Evolutionary conservation across 2,113 vertebrate genomes (phyloP), one percentile per base, ranked within the genome.

Genomic region (Motacilla tschutschensis): DNA sequence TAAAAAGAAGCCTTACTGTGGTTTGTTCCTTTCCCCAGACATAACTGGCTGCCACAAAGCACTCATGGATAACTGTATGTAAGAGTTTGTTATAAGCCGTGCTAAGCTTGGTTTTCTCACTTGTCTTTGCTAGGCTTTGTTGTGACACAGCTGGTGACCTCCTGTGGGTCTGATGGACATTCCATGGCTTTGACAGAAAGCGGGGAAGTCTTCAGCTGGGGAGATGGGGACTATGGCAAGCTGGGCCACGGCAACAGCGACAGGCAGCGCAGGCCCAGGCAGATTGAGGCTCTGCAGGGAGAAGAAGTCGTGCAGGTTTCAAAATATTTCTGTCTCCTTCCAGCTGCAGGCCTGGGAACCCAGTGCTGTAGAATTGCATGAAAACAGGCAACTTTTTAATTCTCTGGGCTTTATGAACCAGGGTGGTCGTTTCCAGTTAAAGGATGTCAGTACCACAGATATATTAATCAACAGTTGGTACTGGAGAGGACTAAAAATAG

Each of bases 111-210:
- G 29, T 55, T 47, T 86, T 91, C 81, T 87, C 57, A 0, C 44
- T 64, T 57, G 65, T 80, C 14, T 89, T 13, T 69, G 70, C 9
- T 72, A 98, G 98, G 98, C 57, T 98, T 98, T 95, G 98, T 98
- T 43, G 98, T 98, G 50, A 98, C 98, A 7, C 98, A 98, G 92
- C 94, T 98, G 78, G 97, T 98, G 79, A 98, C 98, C 19, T 98
- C 98, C 11, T 98, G 98, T 93, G 98, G 98, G 13, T 98, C 98
- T 19, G 98, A 98, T 86, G 98, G 98, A 4, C 98, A 98, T 67
- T 98, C 98, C 29, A 98, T 98, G 98, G 97, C 98, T 79, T 67
- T 98, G 51, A 98, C 98, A 16, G 98, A 98, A 71, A 98, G 98
- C 2, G 98, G 98, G 29, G 98, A 98, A 67, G 98, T 98, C 50